Evolutionary conservation across 1,140 invertebrate genomes (phyloP).

Genomic region (Apis florea): DNA sequence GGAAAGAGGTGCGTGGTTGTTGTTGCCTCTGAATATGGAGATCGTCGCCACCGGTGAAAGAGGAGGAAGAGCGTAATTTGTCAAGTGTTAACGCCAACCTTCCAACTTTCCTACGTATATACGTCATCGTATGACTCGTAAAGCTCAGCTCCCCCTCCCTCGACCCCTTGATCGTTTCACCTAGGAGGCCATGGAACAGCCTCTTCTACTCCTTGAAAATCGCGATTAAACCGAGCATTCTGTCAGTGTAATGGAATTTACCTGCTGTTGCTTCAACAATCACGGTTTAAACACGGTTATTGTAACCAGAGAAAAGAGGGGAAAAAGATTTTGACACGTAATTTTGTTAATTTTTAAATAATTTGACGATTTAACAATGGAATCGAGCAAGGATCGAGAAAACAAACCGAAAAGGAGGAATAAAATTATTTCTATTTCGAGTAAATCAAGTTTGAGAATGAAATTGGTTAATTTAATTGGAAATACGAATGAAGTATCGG

Average conservation of each 20-base stretch:
- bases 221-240: background rate
- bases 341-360: too few relatives aligned
- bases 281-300: too few relatives aligned
- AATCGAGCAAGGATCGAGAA: too few relatives aligned
- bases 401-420: too few relatives aligned
- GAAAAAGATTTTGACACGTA: too few relatives aligned
- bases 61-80: slow-evolving; percentile 66
- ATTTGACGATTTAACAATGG: too few relatives aligned
- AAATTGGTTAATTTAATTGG: too few relatives aligned
- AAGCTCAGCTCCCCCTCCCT: slow-evolving; percentile 6
- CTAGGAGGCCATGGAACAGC: background rate
- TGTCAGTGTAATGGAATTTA: background rate
- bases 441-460: too few relatives aligned
- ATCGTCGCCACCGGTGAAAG: slow-evolving; percentile 44
- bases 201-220: slow-evolving; percentile 8
- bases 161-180: slow-evolving; percentile 23
- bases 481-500: too few relatives aligned
- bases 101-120: slow-evolving; percentile 62
- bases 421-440: too few relatives aligned
- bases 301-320: too few relatives aligned
- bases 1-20: slow-evolving; percentile 45
- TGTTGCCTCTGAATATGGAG: slow-evolving; percentile 58
- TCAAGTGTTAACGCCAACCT: slow-evolving; percentile 69
- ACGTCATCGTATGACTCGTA: slow-evolving; percentile 63
- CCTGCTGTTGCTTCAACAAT: too few relatives aligned